Conservation (phyloP, 2,113 vertebrate species). For the Mesitornis unicolor region DNA sequence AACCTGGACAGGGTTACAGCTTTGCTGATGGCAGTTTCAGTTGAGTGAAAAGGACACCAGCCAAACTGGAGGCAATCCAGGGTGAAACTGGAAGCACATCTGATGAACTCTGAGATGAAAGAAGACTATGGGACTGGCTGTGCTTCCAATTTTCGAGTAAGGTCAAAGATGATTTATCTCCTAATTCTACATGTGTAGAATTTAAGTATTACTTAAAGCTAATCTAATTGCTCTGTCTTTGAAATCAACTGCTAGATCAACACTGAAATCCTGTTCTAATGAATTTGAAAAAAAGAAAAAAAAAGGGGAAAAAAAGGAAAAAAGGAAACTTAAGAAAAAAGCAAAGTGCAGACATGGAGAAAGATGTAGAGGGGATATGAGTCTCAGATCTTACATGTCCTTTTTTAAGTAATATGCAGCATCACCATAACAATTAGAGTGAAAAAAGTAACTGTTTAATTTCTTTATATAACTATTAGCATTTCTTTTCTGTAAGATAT, state of each 20-base stretch:
- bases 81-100: background rate
- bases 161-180: background rate
- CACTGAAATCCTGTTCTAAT: background rate
- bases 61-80: background rate
- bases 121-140: background rate
- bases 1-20: background rate
- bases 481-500: background rate
- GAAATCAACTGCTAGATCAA: background rate
- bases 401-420: background rate
- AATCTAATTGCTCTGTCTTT: background rate
- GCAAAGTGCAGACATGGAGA: accelerated
- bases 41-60: background rate
- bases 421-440: accelerated
- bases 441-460: background rate
- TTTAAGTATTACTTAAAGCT: background rate
- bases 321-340: background rate
- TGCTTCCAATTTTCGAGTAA: background rate
- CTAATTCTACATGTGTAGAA: background rate
- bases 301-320: background rate
- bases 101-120: background rate
- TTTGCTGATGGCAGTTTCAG: background rate
- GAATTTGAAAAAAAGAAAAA: background rate
- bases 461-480: background rate
- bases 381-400: background rate
- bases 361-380: accelerated